Evolutionary conservation across 2,797 vertebrate genomes (phyloP).

Genomic region (Pterois miles): DNA sequence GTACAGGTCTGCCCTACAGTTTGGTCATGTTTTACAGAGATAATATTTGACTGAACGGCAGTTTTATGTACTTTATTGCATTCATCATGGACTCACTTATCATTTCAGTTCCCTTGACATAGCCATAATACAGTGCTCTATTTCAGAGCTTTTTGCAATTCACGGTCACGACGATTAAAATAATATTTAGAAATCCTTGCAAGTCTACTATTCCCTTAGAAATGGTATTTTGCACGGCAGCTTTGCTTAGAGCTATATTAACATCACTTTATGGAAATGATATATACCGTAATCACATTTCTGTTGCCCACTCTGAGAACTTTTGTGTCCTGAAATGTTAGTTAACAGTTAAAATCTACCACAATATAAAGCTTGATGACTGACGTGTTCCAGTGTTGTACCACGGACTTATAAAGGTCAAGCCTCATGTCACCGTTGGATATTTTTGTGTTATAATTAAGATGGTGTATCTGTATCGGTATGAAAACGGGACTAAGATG

Average conservation of each 20-base stretch:
- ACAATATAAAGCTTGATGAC: constrained; percentile 9
- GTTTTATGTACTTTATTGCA: constrained; percentile 3
- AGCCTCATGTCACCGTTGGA: constrained; percentile 44
- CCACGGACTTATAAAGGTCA: constrained; percentile 54
- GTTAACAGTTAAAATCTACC: constrained; percentile 18
- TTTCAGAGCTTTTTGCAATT: background rate
- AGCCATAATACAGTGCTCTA: background rate
- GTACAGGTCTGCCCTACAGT: background rate
- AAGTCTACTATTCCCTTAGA: background rate
- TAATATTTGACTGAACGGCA: constrained; percentile 14
- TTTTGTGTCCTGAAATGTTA: constrained; percentile 55
- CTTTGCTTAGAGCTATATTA: background rate
- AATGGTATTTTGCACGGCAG: background rate
- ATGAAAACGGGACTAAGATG: constrained; percentile 56
- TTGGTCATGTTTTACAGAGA: constrained; percentile 18
- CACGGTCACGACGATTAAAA: background rate
- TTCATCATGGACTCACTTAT: constrained; percentile 18
- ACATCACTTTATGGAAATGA: constrained; percentile 7
- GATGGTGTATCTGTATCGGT: constrained; percentile 63
- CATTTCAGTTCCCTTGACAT: background rate
- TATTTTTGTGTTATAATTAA: constrained; percentile 64
- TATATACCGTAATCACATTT: background rate
- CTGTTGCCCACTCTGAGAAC: background rate
- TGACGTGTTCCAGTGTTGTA: constrained; percentile 47
- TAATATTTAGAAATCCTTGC: background rate